phyloP scores from a whole-genome alignment of 2,113 vertebrate species.

The Campylomormyrus tamandua region DNA sequence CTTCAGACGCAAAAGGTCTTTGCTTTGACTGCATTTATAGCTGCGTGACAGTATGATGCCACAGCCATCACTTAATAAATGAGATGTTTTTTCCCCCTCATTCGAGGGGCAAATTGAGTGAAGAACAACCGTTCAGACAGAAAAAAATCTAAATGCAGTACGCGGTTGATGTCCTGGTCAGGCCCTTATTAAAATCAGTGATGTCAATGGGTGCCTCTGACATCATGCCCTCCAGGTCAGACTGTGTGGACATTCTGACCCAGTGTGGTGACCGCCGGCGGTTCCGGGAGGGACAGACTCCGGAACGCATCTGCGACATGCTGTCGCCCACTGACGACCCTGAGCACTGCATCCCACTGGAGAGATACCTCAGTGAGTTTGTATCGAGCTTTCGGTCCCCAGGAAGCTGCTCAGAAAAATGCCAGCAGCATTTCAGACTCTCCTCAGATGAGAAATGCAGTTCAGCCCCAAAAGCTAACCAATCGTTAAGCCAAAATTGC shows the following conservation, averaged over 20 bases:
- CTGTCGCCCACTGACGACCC: conserved; percentile 85
- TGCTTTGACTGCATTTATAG: background rate
- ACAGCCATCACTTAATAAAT: background rate
- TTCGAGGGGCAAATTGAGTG: background rate
- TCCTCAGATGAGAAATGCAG: background rate
- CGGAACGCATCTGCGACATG: conserved; percentile 90
- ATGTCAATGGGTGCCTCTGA: background rate
- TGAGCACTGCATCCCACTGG: conserved; percentile 85
- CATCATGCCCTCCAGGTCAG: conserved; percentile 65
- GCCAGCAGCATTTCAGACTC: background rate
- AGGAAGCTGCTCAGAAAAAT: background rate
- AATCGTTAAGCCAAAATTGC: background rate
- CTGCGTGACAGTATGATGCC: background rate
- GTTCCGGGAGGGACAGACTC: conserved; percentile 82
- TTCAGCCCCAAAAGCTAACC: background rate
- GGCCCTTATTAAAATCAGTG: background rate
- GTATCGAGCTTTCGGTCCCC: background rate
- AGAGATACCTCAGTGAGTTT: conserved; percentile 86
- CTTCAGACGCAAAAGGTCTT: conserved; percentile 2
- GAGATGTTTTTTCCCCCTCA: background rate
- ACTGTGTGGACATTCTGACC: conserved; percentile 92
- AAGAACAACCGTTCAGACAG: background rate
- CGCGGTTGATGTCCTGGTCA: background rate
- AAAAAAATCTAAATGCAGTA: background rate
- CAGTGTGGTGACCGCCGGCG: conserved; percentile 86